Evolutionary conservation across 1,140 invertebrate species (phyloP), one percentile per base, ranked within the genome.

Genomic region (Elysia chlorotica): DNA sequence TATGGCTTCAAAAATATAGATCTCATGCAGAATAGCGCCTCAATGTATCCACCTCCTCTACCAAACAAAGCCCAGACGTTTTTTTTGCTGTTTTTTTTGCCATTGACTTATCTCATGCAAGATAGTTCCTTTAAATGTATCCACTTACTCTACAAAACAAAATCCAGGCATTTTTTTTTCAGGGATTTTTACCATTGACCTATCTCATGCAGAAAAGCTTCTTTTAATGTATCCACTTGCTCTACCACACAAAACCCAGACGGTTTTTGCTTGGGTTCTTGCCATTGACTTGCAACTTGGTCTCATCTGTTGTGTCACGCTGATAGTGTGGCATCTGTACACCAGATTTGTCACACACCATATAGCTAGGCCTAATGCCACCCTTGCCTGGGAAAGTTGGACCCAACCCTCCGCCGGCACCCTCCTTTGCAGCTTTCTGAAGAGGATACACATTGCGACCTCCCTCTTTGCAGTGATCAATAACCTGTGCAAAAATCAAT

Each of bases 371-470:
- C 19, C 85, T 76, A 14, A 86, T 81, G 21, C 84, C 84, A n/a
- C 83, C 84, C 61, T 85, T 85, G 0, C 85, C 86, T 4, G 79
- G 72, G 56, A 86, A 85, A 4, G 80, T 68, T 21, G 85, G 86
- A 0, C 86, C 85, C 0, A 71, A 54, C 0, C 85, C 86, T 17
- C 85, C 84, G 0, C 86, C 86, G 6, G 81, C 80, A 1, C 85
- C 86, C 6, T 74, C 59, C 48, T 72, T 73, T 21, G 86, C 84
- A 19, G 86, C 87, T 65, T 82, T 83, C 53, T 78, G 74, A 30
- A 88, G 81, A 1, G 87, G 85, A 67, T 83, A 83, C 6, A 83
- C 81, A 67, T 88, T 87, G 35, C 86, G 79, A 5, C 86, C 87
- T 35, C 83, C 81, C 62, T 84, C 76, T 48, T 84, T 84, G 68